Base-by-base conservation (phyloP, 1,140 invertebrate genomes). In the Triops longicaudatus region DNA sequence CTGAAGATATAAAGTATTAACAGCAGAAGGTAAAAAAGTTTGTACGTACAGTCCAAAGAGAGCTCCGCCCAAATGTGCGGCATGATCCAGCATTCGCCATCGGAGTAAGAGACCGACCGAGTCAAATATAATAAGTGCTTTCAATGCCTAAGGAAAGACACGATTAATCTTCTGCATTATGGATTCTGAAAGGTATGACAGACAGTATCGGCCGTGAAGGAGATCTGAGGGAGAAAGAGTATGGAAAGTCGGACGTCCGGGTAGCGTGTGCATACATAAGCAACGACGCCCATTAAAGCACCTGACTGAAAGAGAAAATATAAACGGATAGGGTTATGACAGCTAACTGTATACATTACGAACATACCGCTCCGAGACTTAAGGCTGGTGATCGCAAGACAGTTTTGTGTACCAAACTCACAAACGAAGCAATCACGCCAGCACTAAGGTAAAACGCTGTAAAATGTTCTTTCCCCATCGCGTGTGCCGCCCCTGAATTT, bases 81-180 rank as follows among this genome's bases (percentile, higher is more conserved):
- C 96, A 87, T 99, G 97, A 83, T 99, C 97, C 83, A 98, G 94
- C 78, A 95, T 88, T 83, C 89, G 91, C 95, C 96, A 98, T n/a
- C 93, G 88, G 27, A 96, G 82, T 6, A 96, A 41, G 44, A 97
- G 87, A 26, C 96, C 96, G 28, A 89, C 85, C 73, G 89, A 83
- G 85, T 98, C 97, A 43, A 98, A 82, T 1, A 88, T 86, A 82
- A 98, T 89, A 72, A 98, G 86, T 11, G 89, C 90, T 87, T 95
- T 96, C 41, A 98, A 88, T 73, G 92, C 96, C 93, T 95, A 83
- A 76, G 86, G 85, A 73, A 42, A 31, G 26, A 73, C 72, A 79
- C 1, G 26, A 73, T 41, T 44, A 26, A 73, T 43, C 26, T 79
- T 74, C 26, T 27, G 26, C 43, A n/a, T 73, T 27, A 11, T 78